These are phyloP conservation scores for Emydura subglobosa DNA, from an alignment of 2,113 vertebrate species.

Conservation along the genomic window DNA sequence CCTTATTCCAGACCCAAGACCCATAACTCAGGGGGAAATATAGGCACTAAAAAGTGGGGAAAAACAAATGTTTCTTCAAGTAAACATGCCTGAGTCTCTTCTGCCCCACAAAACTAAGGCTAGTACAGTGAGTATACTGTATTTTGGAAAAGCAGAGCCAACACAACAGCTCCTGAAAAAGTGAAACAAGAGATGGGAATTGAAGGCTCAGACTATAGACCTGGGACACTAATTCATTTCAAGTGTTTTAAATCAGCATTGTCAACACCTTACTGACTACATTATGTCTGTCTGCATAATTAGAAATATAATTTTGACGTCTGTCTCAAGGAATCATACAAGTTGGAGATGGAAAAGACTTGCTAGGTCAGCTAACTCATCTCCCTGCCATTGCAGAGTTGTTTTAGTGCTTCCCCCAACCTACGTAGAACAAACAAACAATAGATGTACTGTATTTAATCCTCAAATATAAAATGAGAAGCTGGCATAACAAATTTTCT, in stretches of 20 bases:
- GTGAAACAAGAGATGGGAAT: slow-evolving; percentile 14
- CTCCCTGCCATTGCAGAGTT: slow-evolving; percentile 9
- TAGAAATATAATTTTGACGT: not conserved
- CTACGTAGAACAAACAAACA: not conserved
- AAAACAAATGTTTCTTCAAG: rapidly evolving
- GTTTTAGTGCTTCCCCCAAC: not conserved
- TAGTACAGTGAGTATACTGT: not conserved
- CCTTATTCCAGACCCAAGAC: not conserved
- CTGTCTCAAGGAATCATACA: not conserved
- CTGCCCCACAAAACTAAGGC: not conserved
- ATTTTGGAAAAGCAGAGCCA: slow-evolving; percentile 18
- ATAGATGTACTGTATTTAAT: slow-evolving; percentile 11
- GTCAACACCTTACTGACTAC: slow-evolving; percentile 43
- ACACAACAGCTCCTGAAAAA: not conserved
- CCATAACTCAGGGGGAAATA: rapidly evolving
- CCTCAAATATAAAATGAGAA: slow-evolving; percentile 11
- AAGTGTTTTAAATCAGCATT: slow-evolving; percentile 1
- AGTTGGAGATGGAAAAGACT: not conserved
- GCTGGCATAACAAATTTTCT: not conserved
- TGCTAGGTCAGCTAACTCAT: slow-evolving; percentile 21
- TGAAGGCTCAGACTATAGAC: slow-evolving; percentile 33
- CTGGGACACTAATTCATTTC: slow-evolving; percentile 25
- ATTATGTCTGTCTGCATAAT: not conserved
- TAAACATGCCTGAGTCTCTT: not conserved
- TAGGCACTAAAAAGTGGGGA: not conserved